Evolutionary conservation across 2,113 vertebrate species (phyloP).

Genomic region (Uria lomvia): DNA sequence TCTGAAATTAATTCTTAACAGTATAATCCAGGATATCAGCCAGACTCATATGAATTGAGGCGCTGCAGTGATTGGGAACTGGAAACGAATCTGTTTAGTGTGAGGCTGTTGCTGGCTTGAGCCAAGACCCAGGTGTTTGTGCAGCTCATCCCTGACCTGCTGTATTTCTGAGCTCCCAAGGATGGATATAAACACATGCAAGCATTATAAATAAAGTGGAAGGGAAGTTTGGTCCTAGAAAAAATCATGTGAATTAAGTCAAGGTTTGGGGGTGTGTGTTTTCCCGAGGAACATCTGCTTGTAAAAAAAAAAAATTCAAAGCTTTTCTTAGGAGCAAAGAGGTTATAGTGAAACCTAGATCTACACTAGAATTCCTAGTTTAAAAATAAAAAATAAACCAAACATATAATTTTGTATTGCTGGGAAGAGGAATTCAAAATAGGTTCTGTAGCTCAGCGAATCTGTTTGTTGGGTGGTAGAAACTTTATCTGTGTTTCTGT

Average conservation of each 20-base stretch:
- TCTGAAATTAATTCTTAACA: conserved; percentile 14
- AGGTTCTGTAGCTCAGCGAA: not conserved
- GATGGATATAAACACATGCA: not conserved
- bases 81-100: not conserved
- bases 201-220: not conserved
- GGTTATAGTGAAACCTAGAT: rapidly evolving
- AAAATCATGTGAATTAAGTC: not conserved
- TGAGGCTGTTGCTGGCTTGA: not conserved
- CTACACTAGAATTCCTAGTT: not conserved
- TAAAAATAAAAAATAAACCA: too few species aligned
- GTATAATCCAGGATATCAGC: not conserved
- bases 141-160: not conserved
- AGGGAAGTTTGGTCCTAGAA: not conserved
- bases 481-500: not conserved
- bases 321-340: not conserved
- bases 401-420: not conserved
- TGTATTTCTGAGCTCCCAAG: not conserved
- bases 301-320: not conserved
- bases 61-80: not conserved
- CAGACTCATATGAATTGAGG: not conserved
- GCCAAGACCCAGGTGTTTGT: not conserved
- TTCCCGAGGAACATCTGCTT: not conserved
- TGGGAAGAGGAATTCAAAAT: not conserved
- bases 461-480: not conserved
- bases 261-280: not conserved